Evolutionary conservation across 2,113 vertebrate species (phyloP).

Genomic region (Carassius auratus): DNA sequence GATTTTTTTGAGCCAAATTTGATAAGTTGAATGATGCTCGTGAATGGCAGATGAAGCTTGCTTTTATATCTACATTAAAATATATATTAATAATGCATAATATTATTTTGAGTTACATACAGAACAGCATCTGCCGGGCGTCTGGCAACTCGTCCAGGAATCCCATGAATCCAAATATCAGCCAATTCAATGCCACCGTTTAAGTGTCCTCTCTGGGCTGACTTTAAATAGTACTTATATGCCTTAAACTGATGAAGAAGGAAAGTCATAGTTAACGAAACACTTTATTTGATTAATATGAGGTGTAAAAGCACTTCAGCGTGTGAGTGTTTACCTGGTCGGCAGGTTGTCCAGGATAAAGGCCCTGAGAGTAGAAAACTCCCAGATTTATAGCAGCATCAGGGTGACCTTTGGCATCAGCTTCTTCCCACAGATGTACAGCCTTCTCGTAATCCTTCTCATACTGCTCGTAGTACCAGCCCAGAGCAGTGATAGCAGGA

Average conservation of each 20-base stretch:
- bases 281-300: neutral
- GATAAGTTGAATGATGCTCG: neutral
- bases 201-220: constrained; percentile 73
- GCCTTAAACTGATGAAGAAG: constrained; percentile 70
- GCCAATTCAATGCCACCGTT: constrained; percentile 71
- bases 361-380: constrained; percentile 71
- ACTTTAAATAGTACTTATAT: constrained; percentile 75
- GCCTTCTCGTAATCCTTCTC: constrained; percentile 73
- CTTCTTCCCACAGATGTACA: constrained; percentile 76
- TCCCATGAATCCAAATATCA: constrained; percentile 73
- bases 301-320: neutral
- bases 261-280: neutral
- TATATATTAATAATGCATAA: neutral
- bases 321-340: constrained; percentile 57
- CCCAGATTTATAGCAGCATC: constrained; percentile 81
- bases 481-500: constrained; percentile 78
- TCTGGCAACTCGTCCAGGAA: constrained; percentile 67
- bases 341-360: constrained; percentile 73
- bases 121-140: constrained; percentile 72
- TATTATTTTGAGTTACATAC: constrained; percentile 59
- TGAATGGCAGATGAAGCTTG: neutral
- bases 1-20: neutral
- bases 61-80: neutral
- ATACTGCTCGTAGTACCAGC: constrained; percentile 79
- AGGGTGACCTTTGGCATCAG: constrained; percentile 67